Evolutionary conservation across 2,113 vertebrate species (phyloP).

Genomic region (Sphyrna mokarran): DNA sequence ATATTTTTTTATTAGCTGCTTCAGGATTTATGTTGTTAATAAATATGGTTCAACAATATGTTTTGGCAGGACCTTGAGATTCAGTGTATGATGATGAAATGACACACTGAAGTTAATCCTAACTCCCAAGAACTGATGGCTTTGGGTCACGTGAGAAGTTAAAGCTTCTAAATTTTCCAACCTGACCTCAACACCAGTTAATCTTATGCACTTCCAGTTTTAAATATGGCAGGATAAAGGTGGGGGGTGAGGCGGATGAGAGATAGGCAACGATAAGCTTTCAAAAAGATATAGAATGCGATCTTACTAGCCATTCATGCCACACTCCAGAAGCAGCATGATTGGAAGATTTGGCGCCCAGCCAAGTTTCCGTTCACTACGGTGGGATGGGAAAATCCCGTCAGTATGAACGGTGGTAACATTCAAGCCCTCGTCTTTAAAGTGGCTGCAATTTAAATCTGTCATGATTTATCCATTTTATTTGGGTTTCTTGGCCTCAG

Average conservation of each 20-base stretch:
- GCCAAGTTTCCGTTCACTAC: no score
- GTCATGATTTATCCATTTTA: background rate
- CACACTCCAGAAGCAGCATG: no score
- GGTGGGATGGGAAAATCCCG: no score
- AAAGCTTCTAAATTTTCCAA: background rate
- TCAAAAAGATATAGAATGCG: background rate
- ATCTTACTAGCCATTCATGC: no score
- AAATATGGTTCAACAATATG: background rate
- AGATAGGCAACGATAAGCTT: background rate
- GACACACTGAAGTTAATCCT: background rate
- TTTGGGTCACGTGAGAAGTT: background rate
- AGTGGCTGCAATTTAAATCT: background rate
- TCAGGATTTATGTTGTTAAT: conserved; percentile 31
- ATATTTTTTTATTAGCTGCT: background rate
- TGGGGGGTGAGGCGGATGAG: no score
- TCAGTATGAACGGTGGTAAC: no score
- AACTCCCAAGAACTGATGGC: background rate
- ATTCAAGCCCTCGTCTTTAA: background rate
- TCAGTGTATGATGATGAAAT: background rate
- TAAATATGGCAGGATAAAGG: background rate
- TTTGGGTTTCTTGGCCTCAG: background rate
- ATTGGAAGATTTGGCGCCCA: no score
- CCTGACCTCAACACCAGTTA: background rate
- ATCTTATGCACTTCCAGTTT: background rate
- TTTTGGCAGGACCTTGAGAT: background rate